Evolutionary conservation across 2,888 invertebrate genomes (phyloP).

Genomic region (Clitarchus hookeri): DNA sequence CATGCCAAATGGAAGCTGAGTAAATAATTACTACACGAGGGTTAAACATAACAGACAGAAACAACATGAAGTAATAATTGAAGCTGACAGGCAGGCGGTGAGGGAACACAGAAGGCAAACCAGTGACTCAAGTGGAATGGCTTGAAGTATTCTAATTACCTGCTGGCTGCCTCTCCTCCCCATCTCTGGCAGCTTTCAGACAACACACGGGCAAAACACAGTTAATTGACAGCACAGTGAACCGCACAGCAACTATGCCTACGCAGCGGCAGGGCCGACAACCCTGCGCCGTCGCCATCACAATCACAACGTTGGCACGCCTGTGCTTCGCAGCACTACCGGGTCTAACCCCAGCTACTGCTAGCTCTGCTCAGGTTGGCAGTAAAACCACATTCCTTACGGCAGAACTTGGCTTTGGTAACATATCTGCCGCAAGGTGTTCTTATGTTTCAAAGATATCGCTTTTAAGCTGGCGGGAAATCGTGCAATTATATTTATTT

Average conservation of each 20-base stretch:
- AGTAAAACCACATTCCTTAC: too few relatives aligned
- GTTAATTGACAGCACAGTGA: conserved; percentile 17
- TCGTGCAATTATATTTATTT: too few relatives aligned
- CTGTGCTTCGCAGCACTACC: too few relatives aligned
- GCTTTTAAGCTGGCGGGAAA: too few relatives aligned
- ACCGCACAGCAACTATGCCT: background rate
- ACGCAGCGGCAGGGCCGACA: background rate
- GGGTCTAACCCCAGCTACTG: too few relatives aligned
- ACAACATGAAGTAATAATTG: background rate
- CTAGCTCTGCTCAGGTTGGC: too few relatives aligned
- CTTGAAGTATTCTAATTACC: conserved; percentile 55
- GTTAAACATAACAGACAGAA: background rate
- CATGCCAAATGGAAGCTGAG: background rate
- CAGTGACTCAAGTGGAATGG: background rate
- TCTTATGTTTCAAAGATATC: too few relatives aligned
- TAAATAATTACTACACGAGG: background rate
- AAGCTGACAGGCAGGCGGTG: background rate
- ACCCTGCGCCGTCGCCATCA: background rate
- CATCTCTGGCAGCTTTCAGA: conserved; percentile 65
- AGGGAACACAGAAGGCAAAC: background rate
- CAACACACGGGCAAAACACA: conserved; percentile 24
- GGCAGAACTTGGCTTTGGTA: too few relatives aligned
- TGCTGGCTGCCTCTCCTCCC: conserved; percentile 70
- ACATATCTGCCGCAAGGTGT: too few relatives aligned
- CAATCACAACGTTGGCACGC: too few relatives aligned